Percentiles rank a stretch among this genome's conserved stretches.
These are phyloP conservation scores for Ectropis grisescens DNA, from an alignment of 1,140 invertebrate genomes.

Conservation along the genomic window DNA sequence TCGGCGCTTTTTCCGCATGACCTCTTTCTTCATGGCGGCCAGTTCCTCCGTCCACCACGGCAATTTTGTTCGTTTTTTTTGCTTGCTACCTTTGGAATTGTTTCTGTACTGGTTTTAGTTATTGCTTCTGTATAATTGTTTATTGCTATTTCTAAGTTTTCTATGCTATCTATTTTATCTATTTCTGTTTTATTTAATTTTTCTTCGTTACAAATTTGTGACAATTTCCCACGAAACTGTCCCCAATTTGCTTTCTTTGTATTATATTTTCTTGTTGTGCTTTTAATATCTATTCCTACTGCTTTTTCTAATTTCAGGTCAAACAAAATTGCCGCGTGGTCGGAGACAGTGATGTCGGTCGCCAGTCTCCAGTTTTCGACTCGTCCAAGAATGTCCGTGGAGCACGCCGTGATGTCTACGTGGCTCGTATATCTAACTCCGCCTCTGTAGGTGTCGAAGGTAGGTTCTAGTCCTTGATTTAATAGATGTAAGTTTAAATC, in stretches of 20 bases:
- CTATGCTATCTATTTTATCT: background rate
- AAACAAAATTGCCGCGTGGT: no score
- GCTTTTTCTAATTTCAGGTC: constrained; percentile 2
- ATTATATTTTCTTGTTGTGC: constrained; percentile 7
- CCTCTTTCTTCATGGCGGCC: no score
- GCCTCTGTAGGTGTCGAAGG: constrained; percentile 15
- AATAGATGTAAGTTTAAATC: constrained; percentile 12
- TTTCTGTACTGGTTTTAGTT: no score
- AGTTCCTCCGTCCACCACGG: no score
- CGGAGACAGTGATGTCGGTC: background rate
- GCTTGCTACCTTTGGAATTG: background rate
- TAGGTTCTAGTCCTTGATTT: constrained; percentile 16
- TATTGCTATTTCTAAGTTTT: constrained; percentile 3
- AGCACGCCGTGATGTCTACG: constrained; percentile 18
- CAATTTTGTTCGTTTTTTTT: constrained; percentile 2
- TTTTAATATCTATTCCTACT: no score
- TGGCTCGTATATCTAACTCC: constrained; percentile 8
- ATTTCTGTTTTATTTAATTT: no score
- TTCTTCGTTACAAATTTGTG: no score
- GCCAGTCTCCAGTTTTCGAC: constrained; percentile 3
- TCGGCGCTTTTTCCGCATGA: no score
- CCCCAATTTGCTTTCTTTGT: constrained; percentile 14
- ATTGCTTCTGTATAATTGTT: no score
- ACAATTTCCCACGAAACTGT: constrained; percentile 7
- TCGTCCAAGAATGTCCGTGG: constrained; percentile 3